These are phyloP conservation scores for Apteryx mantelli DNA, from an alignment of 2,113 vertebrate species.

Conservation along the genomic window DNA sequence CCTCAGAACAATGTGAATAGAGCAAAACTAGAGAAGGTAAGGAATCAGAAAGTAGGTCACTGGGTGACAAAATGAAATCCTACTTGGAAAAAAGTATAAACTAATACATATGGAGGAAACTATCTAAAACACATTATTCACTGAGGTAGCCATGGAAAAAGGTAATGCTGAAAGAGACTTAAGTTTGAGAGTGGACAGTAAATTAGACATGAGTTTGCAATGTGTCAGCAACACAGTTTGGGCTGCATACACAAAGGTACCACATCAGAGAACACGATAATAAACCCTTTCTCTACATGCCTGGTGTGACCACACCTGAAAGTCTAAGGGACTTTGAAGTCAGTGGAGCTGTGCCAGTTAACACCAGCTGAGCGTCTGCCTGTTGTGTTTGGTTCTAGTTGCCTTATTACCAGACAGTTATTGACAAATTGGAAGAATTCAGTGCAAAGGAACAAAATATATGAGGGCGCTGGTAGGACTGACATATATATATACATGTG, in stretches of 20 bases:
- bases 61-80: neutral
- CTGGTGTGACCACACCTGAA: slow-evolving; percentile 40
- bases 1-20: neutral
- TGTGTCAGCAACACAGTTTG: neutral
- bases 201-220: slow-evolving; percentile 21
- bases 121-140: neutral
- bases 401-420: neutral
- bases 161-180: neutral
- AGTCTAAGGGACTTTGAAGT: slow-evolving; percentile 22
- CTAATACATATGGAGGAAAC: neutral
- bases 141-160: neutral
- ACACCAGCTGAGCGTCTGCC: neutral
- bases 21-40: neutral
- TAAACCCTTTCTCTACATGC: neutral
- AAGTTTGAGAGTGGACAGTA: neutral
- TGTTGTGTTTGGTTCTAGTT: neutral
- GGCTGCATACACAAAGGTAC: neutral
- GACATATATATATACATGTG: neutral
- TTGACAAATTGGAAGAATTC: neutral
- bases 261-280: slow-evolving; percentile 27
- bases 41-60: neutral
- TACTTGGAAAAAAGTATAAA: neutral
- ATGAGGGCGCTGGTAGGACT: neutral
- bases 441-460: neutral
- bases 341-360: slow-evolving; percentile 2